phyloP scores from a whole-genome alignment of 2,888 invertebrate species.

The Caenorhabditis doughertyi region DNA sequence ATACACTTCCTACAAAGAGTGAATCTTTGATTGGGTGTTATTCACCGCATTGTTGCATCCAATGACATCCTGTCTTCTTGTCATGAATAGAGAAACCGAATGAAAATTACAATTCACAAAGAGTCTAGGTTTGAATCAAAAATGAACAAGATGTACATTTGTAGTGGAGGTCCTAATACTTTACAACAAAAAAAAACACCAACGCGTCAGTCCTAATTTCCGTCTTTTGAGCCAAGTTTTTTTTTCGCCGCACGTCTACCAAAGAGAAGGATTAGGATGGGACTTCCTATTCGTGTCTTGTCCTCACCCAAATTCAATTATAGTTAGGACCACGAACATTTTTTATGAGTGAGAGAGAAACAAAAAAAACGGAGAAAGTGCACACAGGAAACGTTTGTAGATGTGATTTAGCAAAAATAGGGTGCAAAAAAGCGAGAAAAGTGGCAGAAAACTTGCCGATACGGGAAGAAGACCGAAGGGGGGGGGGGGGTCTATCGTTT shows the following conservation, averaged over 20 bases:
- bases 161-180: conserved; percentile 8
- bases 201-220: conserved; percentile 53
- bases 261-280: conserved; percentile 20
- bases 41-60: conserved; percentile 55
- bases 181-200: conserved; percentile 29
- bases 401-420: conserved; percentile 30
- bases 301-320: conserved; percentile 50
- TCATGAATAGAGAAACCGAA: conserved; percentile 29
- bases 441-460: background rate
- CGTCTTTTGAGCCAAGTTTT: conserved; percentile 37
- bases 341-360: conserved; percentile 39
- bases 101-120: conserved; percentile 1
- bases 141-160: conserved; percentile 37
- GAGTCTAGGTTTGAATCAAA: conserved; percentile 25
- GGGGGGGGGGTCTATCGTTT: conserved; percentile 35
- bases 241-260: background rate
- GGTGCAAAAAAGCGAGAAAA: conserved; percentile 31
- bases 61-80: conserved; percentile 42
- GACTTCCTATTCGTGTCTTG: conserved; percentile 47
- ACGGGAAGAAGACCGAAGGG: too few relatives aligned
- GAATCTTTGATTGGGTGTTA: conserved; percentile 54
- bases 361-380: conserved; percentile 21
- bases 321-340: conserved; percentile 47
- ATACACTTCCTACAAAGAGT: background rate
- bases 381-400: conserved; percentile 39